Evolutionary conservation across 2,797 vertebrate genomes (phyloP).

Genomic region (Chrosomus eos): DNA sequence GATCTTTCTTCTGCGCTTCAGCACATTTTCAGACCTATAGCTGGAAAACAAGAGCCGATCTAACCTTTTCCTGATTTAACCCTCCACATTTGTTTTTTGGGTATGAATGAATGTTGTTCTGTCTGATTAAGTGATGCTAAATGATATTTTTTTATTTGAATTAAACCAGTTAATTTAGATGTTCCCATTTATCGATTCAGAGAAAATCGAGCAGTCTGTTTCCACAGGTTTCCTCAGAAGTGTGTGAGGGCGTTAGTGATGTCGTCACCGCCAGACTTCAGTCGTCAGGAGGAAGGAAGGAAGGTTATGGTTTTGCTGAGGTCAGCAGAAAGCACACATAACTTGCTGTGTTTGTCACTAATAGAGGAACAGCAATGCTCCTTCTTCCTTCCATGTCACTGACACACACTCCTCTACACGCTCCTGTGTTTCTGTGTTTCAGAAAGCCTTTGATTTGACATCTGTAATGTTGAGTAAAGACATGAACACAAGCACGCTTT

Average conservation of each 20-base stretch:
- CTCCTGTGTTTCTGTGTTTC: neutral
- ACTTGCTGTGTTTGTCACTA: slow-evolving; percentile 40
- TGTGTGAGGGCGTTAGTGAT: neutral
- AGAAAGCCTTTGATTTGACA: neutral
- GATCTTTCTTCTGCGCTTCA: too few relatives aligned
- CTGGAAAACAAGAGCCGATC: too few relatives aligned
- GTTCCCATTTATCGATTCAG: neutral
- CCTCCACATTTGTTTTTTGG: too few relatives aligned
- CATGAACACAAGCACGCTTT: neutral
- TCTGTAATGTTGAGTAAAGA: neutral
- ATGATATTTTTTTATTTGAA: too few relatives aligned
- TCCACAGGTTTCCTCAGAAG: neutral
- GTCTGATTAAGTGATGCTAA: neutral
- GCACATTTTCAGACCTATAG: too few relatives aligned
- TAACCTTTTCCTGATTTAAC: too few relatives aligned
- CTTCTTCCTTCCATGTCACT: slow-evolving; percentile 40
- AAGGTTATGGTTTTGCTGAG: slow-evolving; percentile 40
- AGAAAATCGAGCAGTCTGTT: neutral
- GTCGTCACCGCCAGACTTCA: slow-evolving; percentile 11
- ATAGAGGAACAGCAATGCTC: slow-evolving; percentile 39
- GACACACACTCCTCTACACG: neutral
- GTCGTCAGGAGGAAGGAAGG: slow-evolving; percentile 54
- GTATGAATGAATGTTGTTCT: too few relatives aligned
- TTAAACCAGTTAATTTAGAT: neutral
- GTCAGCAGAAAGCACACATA: slow-evolving; percentile 39